Evolutionary conservation across 1,140 invertebrate genomes (phyloP).

Genomic region (Papilio dardanus): DNA sequence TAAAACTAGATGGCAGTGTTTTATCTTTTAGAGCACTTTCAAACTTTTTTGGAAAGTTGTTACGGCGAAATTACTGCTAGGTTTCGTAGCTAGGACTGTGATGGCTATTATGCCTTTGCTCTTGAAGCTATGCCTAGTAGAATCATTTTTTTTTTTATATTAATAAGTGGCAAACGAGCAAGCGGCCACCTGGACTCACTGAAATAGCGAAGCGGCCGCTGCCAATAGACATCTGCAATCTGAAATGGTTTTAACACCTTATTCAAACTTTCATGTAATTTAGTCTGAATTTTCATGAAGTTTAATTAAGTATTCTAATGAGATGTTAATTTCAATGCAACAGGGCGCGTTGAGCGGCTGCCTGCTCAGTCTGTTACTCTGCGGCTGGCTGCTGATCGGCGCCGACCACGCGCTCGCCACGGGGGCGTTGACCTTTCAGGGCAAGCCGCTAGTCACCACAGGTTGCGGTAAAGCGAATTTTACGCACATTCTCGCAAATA

Average conservation of each 20-base stretch:
- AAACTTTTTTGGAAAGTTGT: neutral
- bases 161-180: too few species aligned
- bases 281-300: neutral
- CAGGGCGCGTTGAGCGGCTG: constrained; percentile 74
- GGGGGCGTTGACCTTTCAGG: constrained; percentile 76
- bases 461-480: constrained; percentile 72
- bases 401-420: constrained; percentile 74
- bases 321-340: constrained; percentile 36
- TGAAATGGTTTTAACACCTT: too few species aligned
- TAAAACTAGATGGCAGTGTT: neutral
- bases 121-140: too few species aligned
- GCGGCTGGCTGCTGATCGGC: constrained; percentile 74
- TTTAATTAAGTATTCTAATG: constrained; percentile 9
- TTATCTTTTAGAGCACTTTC: neutral
- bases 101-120: too few species aligned
- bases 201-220: too few species aligned
- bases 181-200: too few species aligned
- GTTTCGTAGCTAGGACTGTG: neutral
- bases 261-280: neutral
- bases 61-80: neutral
- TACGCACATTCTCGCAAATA: constrained; percentile 52
- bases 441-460: constrained; percentile 65
- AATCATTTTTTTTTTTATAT: too few species aligned
- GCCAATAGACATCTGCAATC: too few species aligned
- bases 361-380: constrained; percentile 69